These are phyloP conservation scores for Perca fluviatilis DNA, from an alignment of 2,113 vertebrate genomes.

Conservation along the genomic window DNA sequence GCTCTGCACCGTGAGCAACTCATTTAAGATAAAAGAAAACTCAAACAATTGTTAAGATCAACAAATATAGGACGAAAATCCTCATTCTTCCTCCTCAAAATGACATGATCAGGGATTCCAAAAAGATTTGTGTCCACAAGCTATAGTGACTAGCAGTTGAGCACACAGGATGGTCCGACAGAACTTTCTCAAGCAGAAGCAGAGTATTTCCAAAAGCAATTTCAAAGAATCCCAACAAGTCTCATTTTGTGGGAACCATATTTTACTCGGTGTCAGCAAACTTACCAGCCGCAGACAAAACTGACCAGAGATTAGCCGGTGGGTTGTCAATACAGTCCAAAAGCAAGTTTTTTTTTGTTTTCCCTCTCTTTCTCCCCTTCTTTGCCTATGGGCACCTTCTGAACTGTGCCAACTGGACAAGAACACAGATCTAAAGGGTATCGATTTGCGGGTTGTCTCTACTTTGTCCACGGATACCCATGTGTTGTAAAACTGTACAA, in stretches of 20 bases:
- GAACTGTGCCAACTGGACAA: conserved; percentile 11
- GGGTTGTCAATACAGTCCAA: neutral
- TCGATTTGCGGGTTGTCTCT: neutral
- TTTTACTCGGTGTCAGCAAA: neutral
- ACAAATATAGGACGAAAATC: neutral
- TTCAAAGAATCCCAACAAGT: neutral
- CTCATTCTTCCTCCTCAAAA: neutral
- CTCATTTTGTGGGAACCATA: neutral
- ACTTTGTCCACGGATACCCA: neutral
- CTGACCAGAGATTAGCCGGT: neutral
- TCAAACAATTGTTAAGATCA: too few relatives aligned
- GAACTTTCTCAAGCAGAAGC: neutral
- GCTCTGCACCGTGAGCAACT: neutral
- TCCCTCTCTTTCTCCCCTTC: neutral
- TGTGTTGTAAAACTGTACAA: neutral
- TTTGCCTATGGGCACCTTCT: neutral
- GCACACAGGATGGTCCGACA: neutral
- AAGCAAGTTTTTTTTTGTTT: neutral
- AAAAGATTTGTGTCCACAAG: neutral
- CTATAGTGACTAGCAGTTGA: neutral
- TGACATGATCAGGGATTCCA: neutral
- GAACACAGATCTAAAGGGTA: neutral
- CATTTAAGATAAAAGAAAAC: too few relatives aligned
- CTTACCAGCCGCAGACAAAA: neutral
- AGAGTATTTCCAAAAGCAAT: neutral